Base-by-base conservation (phyloP, 2,888 invertebrate genomes). In the Cheilosia urbana region DNA sequence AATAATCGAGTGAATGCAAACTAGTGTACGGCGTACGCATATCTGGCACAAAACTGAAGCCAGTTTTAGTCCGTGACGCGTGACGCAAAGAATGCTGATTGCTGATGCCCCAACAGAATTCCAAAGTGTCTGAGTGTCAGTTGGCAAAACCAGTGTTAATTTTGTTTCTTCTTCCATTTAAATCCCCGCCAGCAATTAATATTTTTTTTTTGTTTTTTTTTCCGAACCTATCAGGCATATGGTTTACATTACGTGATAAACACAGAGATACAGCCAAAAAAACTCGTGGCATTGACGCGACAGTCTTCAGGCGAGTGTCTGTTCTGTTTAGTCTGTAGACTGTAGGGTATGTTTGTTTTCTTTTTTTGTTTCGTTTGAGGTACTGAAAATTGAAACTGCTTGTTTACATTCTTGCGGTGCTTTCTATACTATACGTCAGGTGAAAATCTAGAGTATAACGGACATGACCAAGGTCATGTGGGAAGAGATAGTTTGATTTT, bases 211-310 rank as follows among this genome's bases (percentile, higher is more conserved):
- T 65, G n/a, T 71, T 58, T 13, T 27, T 27, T 58, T 69, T 51
- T 68, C 21, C 62, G 72, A 62, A 60, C 62, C n/a, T 40, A 19
- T 71, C 72, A 30, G 63, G 47, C 66, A 60, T 68, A 75, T 60
- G 72, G 58, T 45, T 78, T 68, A 78, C 51, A 68, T 73, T 63
- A 83, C 68, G 62, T 78, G 72, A 51, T 60, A 68, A 45, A 68
- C 78, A 51, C 78, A 68, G 27, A 40, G 60, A 45, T 47, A 68
- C 58, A 24, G 63, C 69, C 65, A 34, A 51, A 66, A 60, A 40
- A 76, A 68, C 68, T 58, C 58, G 65, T 66, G 79, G 34, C 72
- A 66, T 40, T 69, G 55, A 47, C 37, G 69, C 11, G 51, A n/a
- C n/a, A 17, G 13, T 27, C 24, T 17, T 19, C 34, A 19, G 24